phyloP scores from a whole-genome alignment of 2,888 invertebrate species.

The Eumerus sabulonum region DNA sequence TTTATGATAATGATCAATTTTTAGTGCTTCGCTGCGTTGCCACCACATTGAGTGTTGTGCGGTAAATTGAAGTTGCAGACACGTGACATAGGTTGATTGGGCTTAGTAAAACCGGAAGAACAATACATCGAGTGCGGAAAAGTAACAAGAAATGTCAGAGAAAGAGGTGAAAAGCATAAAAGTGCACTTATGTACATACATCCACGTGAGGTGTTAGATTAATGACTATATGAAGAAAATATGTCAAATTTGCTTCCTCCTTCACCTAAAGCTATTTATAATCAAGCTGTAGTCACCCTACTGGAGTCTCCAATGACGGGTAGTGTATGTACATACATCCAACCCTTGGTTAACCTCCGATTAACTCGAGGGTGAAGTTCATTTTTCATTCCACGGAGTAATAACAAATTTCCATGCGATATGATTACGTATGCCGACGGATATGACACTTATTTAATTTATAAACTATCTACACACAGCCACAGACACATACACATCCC shows the following conservation, averaged over 20 bases:
- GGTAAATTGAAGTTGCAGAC: not conserved
- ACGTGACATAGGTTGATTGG: not conserved
- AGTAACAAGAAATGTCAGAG: no score
- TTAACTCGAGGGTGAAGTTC: conserved; percentile 69
- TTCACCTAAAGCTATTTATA: conserved; percentile 54
- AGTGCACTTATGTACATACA: no score
- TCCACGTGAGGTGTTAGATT: no score
- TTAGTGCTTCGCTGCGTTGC: not conserved
- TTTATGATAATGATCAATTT: conserved; percentile 35
- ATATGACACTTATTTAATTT: conserved; percentile 67
- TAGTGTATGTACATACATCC: no score
- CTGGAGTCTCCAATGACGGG: no score
- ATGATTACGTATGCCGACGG: conserved; percentile 65
- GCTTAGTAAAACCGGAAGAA: no score
- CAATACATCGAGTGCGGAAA: no score
- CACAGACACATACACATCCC: not conserved
- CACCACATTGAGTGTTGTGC: not conserved
- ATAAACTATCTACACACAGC: conserved; percentile 54
- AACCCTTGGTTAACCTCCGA: not conserved
- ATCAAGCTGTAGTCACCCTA: conserved; percentile 20
- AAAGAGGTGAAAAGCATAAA: not conserved
- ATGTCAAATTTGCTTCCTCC: conserved; percentile 71
- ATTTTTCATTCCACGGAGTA: conserved; percentile 70
- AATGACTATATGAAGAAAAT: conserved; percentile 67
- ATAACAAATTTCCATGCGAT: conserved; percentile 60